Conservation (phyloP, 2,113 vertebrate genomes). For the Austrofundulus limnaeus region DNA sequence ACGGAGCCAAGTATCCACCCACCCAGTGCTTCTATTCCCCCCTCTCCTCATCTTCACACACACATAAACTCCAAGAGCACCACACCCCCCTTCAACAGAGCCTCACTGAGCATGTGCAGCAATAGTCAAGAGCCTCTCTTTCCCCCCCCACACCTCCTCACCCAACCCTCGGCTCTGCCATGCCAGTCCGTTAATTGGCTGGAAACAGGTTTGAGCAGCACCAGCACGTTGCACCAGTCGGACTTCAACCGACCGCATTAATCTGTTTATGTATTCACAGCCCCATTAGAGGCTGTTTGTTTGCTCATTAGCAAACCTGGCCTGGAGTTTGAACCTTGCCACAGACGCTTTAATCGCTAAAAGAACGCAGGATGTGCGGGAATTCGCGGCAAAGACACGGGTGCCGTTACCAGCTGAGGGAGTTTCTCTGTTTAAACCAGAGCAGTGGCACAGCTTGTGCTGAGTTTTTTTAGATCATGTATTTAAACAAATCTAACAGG, state of each 20-base stretch:
- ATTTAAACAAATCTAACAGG: constrained; percentile 15
- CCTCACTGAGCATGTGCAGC: constrained; percentile 57
- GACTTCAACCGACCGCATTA: constrained; percentile 52
- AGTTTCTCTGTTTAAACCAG: constrained; percentile 2
- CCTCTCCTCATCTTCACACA: constrained; percentile 3
- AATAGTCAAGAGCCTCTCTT: constrained; percentile 24
- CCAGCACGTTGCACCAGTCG: constrained; percentile 43
- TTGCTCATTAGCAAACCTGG: constrained; percentile 34
- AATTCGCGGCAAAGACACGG: constrained; percentile 8
- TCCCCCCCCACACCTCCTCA: neutral
- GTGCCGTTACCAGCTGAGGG: neutral
- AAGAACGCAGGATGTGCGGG: constrained; percentile 8
- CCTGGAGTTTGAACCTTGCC: constrained; percentile 49
- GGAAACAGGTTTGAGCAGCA: constrained; percentile 50
- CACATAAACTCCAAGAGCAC: constrained; percentile 17
- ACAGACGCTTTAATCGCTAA: constrained; percentile 25
- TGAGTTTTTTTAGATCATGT: constrained; percentile 12
- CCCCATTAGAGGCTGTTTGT: constrained; percentile 55
- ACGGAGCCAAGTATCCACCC: constrained; percentile 47
- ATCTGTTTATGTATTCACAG: constrained; percentile 47
- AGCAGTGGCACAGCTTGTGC: constrained; percentile 20
- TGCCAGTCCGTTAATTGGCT: constrained; percentile 54
- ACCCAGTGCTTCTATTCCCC: constrained; percentile 10
- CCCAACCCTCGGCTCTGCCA: constrained; percentile 38
- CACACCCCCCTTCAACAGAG: constrained; percentile 48